These are phyloP conservation scores for Melanophora roralis DNA, from an alignment of 2,888 invertebrate species.

Conservation along the genomic window DNA sequence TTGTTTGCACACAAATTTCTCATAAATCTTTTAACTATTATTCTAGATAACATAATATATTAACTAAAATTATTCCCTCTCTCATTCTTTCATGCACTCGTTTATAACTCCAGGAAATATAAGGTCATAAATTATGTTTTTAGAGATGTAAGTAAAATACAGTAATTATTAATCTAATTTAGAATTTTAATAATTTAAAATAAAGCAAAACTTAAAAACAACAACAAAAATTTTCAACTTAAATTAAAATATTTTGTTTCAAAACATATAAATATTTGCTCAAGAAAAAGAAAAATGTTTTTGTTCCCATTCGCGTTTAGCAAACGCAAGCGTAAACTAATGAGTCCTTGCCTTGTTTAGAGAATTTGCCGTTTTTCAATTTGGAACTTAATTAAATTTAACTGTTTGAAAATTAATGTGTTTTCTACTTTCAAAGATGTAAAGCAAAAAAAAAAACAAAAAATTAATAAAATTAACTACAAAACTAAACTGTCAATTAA, in stretches of 20 bases:
- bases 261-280: slow-evolving; percentile 28
- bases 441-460: background rate
- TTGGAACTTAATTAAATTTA: slow-evolving; percentile 29
- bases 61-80: background rate
- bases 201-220: slow-evolving; percentile 30
- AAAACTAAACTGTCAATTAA: slow-evolving; percentile 59
- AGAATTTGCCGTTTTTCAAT: slow-evolving; percentile 11
- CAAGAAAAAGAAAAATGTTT: background rate
- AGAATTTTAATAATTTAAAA: slow-evolving; percentile 22
- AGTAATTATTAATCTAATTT: slow-evolving; percentile 21
- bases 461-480: slow-evolving; percentile 32
- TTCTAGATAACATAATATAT: slow-evolving; percentile 40
- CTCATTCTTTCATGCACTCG: background rate
- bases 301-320: background rate
- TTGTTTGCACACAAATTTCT: slow-evolving; percentile 31
- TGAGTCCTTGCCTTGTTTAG: background rate
- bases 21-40: slow-evolving; percentile 55
- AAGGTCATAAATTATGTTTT: slow-evolving; percentile 48
- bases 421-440: background rate
- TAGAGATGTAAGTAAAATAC: slow-evolving; percentile 10
- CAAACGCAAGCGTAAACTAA: slow-evolving; percentile 23
- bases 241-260: slow-evolving; percentile 22
- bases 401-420: slow-evolving; percentile 35
- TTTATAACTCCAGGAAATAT: slow-evolving; percentile 46
- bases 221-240: background rate